Conservation (phyloP, 2,797 vertebrate species). For the Pipistrellus kuhlii region DNA sequence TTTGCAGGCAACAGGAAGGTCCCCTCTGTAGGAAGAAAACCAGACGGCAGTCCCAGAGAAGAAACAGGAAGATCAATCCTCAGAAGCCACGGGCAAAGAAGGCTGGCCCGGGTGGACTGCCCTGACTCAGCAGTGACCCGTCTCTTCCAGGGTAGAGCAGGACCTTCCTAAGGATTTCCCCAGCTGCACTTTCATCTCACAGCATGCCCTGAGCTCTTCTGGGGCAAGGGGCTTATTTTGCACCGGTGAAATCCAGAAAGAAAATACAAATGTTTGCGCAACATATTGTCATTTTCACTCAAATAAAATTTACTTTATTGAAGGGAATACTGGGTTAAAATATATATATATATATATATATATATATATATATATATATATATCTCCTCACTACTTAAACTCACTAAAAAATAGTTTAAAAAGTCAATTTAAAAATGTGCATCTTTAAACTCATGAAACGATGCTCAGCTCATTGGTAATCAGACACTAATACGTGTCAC, state of each 20-base stretch:
- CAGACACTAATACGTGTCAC: neutral
- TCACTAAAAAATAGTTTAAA: neutral
- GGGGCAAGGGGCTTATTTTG: neutral
- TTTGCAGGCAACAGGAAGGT: neutral
- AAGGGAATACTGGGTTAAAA: neutral
- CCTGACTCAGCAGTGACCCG: neutral
- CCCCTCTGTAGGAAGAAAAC: neutral
- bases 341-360: too few relatives aligned
- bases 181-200: neutral
- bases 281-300: neutral
- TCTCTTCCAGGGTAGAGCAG: neutral
- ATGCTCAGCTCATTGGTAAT: neutral
- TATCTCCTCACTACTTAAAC: neutral
- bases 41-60: neutral
- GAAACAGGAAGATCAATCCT: neutral
- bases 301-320: constrained; percentile 15
- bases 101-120: neutral
- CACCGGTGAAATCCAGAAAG: neutral
- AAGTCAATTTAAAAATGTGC: neutral
- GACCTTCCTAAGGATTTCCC: neutral
- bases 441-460: neutral
- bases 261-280: neutral
- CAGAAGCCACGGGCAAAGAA: neutral
- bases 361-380: neutral
- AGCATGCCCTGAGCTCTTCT: neutral